phyloP scores from a whole-genome alignment of 2,797 vertebrate species.

The Hyperoplus lanceolatus region DNA sequence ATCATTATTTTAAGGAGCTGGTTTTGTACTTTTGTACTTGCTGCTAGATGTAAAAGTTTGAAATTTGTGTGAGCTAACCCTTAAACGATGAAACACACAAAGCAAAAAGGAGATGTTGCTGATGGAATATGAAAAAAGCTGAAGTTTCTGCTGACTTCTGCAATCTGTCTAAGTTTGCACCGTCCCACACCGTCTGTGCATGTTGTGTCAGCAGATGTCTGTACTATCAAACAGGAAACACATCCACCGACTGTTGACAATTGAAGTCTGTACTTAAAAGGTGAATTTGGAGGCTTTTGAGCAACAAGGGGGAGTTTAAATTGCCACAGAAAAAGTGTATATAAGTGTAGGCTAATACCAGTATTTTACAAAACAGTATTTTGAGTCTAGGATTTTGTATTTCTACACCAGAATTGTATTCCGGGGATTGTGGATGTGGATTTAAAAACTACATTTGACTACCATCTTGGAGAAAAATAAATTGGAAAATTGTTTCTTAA shows the following conservation, averaged over 20 bases:
- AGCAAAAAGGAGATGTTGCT: background rate
- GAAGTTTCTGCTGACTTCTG: conserved; percentile 11
- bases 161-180: background rate
- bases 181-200: background rate
- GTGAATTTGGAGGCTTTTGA: too few relatives aligned
- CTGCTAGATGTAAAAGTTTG: background rate
- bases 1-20: background rate
- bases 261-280: too few relatives aligned
- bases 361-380: too few relatives aligned
- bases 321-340: too few relatives aligned
- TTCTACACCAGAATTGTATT: background rate
- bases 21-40: too few relatives aligned
- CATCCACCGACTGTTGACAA: background rate
- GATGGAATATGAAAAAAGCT: background rate
- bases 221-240: conserved; percentile 7
- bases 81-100: background rate
- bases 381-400: background rate
- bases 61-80: background rate
- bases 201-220: conserved; percentile 17
- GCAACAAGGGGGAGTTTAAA: background rate
- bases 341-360: too few relatives aligned
- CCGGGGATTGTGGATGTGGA: background rate
- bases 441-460: background rate
- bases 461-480: background rate
- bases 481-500: background rate